Percentiles rank a stretch among this genome's conserved stretches.
These are phyloP conservation scores for Diadumene lineata DNA, from an alignment of 92 coral and sea anemone genomes.

Conservation along the genomic window DNA sequence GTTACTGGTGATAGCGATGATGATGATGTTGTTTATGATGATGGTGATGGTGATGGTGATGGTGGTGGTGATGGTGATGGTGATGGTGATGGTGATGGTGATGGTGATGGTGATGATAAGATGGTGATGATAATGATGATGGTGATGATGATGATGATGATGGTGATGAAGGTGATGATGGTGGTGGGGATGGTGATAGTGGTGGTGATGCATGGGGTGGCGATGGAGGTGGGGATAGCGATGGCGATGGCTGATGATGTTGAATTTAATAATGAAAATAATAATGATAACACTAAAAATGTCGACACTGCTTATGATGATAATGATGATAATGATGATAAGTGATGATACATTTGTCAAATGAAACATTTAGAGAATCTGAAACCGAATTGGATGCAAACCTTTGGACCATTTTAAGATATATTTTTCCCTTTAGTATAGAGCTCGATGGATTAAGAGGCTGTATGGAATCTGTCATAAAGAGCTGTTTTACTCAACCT, in stretches of 20 bases:
- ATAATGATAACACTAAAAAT: not conserved
- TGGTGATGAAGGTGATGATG: not conserved
- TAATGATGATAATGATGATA: not conserved
- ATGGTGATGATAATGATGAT: not conserved
- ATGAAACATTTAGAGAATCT: no score
- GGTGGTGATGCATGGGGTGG: not conserved
- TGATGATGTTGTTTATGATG: not conserved
- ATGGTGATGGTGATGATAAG: not conserved
- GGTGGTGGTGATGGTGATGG: not conserved
- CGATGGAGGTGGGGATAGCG: not conserved
- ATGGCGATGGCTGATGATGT: not conserved
- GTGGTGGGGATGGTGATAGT: not conserved
- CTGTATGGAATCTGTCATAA: not conserved
- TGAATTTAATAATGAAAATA: not conserved
- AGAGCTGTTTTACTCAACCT: not conserved
- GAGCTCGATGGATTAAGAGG: not conserved
- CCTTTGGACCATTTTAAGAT: not conserved
- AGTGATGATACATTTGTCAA: not conserved
- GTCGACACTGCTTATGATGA: not conserved
- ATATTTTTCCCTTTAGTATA: not conserved
- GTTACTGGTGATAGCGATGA: not conserved
- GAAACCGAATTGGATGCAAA: no score
- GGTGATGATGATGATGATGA: not conserved
- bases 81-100: not conserved
- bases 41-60: not conserved